Evolutionary conservation across 2,888 invertebrate genomes (phyloP), one percentile per base, ranked within the genome.

Genomic region (Margaritifera margaritifera): DNA sequence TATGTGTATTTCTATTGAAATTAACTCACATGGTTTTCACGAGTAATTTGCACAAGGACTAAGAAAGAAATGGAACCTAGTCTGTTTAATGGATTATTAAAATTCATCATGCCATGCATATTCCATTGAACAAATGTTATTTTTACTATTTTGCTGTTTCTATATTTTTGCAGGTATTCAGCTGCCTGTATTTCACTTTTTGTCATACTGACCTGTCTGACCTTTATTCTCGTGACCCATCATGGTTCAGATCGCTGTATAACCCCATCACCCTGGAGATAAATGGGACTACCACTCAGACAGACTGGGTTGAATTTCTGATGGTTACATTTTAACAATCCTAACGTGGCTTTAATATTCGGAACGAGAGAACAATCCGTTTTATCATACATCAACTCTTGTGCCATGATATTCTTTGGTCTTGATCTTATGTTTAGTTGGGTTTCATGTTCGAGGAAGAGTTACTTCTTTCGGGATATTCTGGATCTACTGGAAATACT

Each of bases 351-450:
- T 8, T 31, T 69, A 18, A 61, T 67, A 11, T 63, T 61, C 3
- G 71, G 71, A 15, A 76, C 79, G 6, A 51, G 68, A 19, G 63
- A 74, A 5, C 68, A 76, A n/a, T 78, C 77, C 0, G 68, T 70
- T 1, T 63, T 87, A 19, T 60, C 78, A 18, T 69, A 72, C 66
- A 69, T 87, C 25, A 84, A 87, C 67, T 62, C 77, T 19, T 52
- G 78, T 5, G 83, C 83, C 55, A 72, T 85, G 19, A 62, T 73
- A 1, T 83, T 87, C 69, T 88, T 88, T 75, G 83, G 83, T 1
- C 2, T 80, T 11, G 88, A 88, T 58, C 72, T 86, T 20, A 15
- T 84, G 6, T 11, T 85, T 8, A 69, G 84, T 0, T 77, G 84
- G 22, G 20, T 79, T 5, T 71, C 77, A 20, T 80, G 80, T 64